These are phyloP conservation scores for Notarius lentiginosus DNA, from an alignment of 2,113 vertebrate species.

Conservation along the genomic window DNA sequence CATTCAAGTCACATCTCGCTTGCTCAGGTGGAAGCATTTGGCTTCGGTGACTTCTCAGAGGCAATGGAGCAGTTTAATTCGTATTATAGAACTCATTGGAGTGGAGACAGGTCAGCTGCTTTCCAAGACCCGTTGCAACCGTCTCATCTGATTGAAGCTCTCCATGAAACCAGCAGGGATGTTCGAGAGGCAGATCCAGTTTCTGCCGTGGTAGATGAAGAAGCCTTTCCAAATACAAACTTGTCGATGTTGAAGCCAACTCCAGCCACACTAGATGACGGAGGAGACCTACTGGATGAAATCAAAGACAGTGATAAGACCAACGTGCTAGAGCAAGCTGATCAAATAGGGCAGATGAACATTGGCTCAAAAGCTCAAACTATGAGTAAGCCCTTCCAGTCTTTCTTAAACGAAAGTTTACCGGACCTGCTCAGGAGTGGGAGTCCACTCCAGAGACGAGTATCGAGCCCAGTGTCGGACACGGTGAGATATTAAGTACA, in stretches of 20 bases:
- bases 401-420: slow-evolving; percentile 58
- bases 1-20: slow-evolving; percentile 4
- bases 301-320: slow-evolving; percentile 41
- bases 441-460: slow-evolving; percentile 64
- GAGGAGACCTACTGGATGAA: slow-evolving; percentile 42
- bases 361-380: slow-evolving; percentile 25
- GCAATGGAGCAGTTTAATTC: slow-evolving; percentile 59
- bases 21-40: slow-evolving; percentile 31
- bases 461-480: slow-evolving; percentile 70
- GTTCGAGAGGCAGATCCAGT: neutral
- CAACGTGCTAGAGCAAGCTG: slow-evolving; percentile 26
- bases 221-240: slow-evolving; percentile 51
- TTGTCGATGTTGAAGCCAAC: slow-evolving; percentile 55
- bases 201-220: slow-evolving; percentile 46
- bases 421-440: slow-evolving; percentile 72
- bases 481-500: slow-evolving; percentile 57
- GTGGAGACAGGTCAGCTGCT: neutral
- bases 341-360: neutral
- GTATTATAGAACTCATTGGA: slow-evolving; percentile 54
- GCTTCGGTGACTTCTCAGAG: neutral
- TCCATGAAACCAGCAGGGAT: slow-evolving; percentile 9
- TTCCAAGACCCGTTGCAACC: slow-evolving; percentile 10
- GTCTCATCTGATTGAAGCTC: neutral
- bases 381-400: slow-evolving; percentile 25
- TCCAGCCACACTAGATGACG: slow-evolving; percentile 56